phyloP scores from a whole-genome alignment of 1,140 invertebrate species.

The Drosophila parabipectinata region DNA sequence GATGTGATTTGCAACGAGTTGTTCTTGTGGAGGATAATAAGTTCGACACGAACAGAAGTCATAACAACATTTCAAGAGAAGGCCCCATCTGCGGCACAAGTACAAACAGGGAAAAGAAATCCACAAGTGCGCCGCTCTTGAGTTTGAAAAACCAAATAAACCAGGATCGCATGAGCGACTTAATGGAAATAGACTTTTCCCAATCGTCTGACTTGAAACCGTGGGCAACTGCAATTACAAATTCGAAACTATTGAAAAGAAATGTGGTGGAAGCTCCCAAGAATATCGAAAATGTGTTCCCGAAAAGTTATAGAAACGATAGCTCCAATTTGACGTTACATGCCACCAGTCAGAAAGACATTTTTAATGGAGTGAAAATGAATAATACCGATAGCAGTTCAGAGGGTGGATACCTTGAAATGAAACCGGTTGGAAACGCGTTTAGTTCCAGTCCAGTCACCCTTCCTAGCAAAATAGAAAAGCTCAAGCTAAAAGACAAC shows the following conservation, averaged over 20 bases:
- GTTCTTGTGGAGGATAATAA: conserved; percentile 55
- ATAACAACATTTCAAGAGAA: conserved; percentile 59
- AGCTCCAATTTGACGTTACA: conserved; percentile 42
- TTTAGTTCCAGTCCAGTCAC: conserved; percentile 9
- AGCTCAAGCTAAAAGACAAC: conserved; percentile 32
- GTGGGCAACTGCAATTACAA: conserved; percentile 1
- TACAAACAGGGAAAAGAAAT: conserved; percentile 84
- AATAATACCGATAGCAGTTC: conserved; percentile 13
- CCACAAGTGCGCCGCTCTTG: conserved; percentile 86
- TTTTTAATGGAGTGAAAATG: conserved; percentile 27
- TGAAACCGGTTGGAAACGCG: conserved; percentile 82
- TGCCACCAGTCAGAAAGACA: conserved; percentile 31
- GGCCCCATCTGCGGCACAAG: conserved; percentile 8
- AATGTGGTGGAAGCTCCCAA: conserved; percentile 29
- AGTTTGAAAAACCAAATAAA: conserved; percentile 87
- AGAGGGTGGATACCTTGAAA: conserved; percentile 83
- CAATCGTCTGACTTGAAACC: conserved; percentile 61
- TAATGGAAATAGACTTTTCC: conserved; percentile 92
- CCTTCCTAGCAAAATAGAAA: conserved; percentile 49
- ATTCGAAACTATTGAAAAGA: conserved; percentile 11
- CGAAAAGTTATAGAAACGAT: conserved; percentile 45
- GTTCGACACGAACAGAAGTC: conserved; percentile 55
- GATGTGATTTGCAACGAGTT: conserved; percentile 68
- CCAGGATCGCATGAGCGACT: conserved; percentile 89
- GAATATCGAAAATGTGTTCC: conserved; percentile 23